Evolutionary conservation across 2,888 invertebrate species (phyloP), one percentile per base, ranked within the genome.

Genomic region (Drosophila stalkeri): DNA sequence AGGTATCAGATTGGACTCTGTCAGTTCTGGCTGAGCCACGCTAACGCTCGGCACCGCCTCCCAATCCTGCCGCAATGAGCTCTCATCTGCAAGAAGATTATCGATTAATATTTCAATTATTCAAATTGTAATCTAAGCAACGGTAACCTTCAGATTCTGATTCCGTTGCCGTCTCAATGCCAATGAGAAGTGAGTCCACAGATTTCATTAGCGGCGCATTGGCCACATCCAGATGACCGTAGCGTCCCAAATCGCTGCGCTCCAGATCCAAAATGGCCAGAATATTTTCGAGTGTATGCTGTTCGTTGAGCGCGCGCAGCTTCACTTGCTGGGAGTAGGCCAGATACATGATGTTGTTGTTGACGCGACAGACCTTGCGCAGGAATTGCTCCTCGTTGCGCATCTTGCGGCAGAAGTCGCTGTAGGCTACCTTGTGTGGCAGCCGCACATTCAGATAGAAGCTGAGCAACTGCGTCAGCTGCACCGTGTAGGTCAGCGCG

Each of bases 401-500:
- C 90, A 85, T 64, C 60, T 95, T 95, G 79, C 94, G 95, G 91
- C 96, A 96, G 93, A 97, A 97, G 55, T 86, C 86, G 1, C 95
- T 95, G 91, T 96, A 96, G 62, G 94, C 94, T 84, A 96, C 93
- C 92, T 95, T 95, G 82, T 96, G 95, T 43, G 98, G 98, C 91
- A 98, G 94, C 77, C 96, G 94, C 62, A 96, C 95, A 93, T 98
- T 97, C 73, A 98, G 94, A 92, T 96, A 96, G 94, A 96, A 97
- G 56, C 98, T 96, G 78, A 98, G 94, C 79, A 98, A 94, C 91
- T 96, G 95, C 52, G 97, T 95, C 81, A 98, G 94, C 94, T 98
- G 98, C 66, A 98, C 96, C 46, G 97, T 96, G 92, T 98, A 97
- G 47, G 96, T 96, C 49, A 98, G 95, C 61, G 97, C 98, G 77